Conservation (phyloP, 2,888 invertebrate species). For the Drosophila multiciliata region DNA sequence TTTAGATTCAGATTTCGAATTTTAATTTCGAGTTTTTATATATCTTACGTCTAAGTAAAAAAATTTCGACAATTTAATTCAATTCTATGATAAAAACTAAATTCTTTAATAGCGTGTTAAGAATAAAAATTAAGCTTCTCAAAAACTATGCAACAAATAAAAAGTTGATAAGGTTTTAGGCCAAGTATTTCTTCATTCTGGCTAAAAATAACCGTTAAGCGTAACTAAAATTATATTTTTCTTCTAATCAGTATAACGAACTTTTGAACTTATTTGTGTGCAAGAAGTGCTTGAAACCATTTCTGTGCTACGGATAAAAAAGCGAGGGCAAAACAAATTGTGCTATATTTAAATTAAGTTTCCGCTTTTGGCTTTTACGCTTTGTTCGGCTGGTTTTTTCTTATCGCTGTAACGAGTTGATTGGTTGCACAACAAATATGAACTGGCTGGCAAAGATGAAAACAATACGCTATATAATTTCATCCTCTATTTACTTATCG, state of each 20-base stretch:
- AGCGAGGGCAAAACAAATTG: background rate
- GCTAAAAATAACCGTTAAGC: background rate
- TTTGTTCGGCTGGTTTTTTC: conserved; percentile 14
- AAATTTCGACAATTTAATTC: too few relatives aligned
- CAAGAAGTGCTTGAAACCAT: background rate
- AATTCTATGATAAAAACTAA: too few relatives aligned
- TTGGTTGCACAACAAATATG: conserved; percentile 11
- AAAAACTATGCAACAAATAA: background rate
- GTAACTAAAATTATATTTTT: background rate
- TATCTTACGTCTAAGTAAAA: too few relatives aligned
- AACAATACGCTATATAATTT: conserved; percentile 11
- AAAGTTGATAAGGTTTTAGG: background rate
- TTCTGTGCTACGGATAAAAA: background rate
- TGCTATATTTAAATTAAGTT: conserved; percentile 3
- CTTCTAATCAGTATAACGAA: background rate
- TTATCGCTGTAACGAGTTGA: conserved; percentile 8
- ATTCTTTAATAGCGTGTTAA: background rate
- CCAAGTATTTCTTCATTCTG: background rate
- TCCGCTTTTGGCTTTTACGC: conserved; percentile 4
- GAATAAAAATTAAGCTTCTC: background rate
- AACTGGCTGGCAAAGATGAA: background rate
- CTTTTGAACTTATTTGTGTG: background rate
- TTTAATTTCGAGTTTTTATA: background rate
- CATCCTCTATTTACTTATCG: conserved; percentile 41
- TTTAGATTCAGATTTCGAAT: background rate